phyloP scores from a whole-genome alignment of 2,113 vertebrate genomes.

The Bungarus multicinctus region DNA sequence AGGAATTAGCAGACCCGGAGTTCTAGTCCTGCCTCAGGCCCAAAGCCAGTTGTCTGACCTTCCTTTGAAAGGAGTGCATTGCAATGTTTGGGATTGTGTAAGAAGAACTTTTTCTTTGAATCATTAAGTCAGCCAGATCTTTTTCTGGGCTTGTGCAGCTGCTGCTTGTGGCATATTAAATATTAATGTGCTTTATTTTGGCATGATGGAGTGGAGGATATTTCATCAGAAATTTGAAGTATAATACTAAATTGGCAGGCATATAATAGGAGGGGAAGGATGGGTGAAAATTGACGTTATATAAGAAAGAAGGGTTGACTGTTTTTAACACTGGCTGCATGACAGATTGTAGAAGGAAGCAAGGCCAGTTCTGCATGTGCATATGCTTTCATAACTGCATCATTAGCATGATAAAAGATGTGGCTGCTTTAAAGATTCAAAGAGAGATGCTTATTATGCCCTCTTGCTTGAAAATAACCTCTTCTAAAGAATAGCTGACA shows the following conservation, averaged over 20 bases:
- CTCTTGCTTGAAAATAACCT: background rate
- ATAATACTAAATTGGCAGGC: background rate
- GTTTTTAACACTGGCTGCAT: background rate
- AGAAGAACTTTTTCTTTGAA: background rate
- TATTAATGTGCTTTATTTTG: background rate
- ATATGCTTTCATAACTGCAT: background rate
- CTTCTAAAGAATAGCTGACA: background rate
- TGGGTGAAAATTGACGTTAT: background rate
- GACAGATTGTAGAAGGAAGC: background rate
- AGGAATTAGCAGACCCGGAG: background rate
- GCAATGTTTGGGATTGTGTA: background rate
- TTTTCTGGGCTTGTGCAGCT: background rate
- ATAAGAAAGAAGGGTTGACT: background rate
- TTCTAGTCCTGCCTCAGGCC: background rate
- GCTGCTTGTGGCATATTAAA: background rate
- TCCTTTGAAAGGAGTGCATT: background rate
- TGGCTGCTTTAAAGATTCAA: background rate
- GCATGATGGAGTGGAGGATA: background rate
- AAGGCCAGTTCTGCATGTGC: background rate
- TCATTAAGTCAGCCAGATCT: background rate
- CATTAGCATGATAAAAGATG: background rate
- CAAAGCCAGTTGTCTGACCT: background rate
- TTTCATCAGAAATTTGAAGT: background rate
- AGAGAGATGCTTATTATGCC: background rate
- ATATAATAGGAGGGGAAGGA: background rate